Evolutionary conservation across 2,113 vertebrate species (phyloP).

Genomic region (Chionodraco myersi): DNA sequence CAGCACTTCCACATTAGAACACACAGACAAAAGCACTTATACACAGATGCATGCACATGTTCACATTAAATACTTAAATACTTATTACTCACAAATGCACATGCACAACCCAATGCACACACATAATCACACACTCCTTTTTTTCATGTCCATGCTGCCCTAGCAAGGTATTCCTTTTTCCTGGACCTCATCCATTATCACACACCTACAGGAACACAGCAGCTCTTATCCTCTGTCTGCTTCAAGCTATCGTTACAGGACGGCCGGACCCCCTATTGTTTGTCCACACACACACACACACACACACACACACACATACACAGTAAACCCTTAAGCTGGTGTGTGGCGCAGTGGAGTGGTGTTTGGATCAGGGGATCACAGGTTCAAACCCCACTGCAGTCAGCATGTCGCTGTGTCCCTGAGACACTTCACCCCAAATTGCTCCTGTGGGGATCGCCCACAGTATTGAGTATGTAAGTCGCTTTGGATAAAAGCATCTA

Average conservation of each 20-base stretch:
- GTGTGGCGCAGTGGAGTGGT: too few relatives aligned
- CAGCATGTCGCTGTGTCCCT: too few relatives aligned
- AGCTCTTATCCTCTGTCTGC: conserved; percentile 39
- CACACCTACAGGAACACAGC: conserved; percentile 54
- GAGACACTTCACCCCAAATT: too few relatives aligned
- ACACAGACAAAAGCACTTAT: conserved; percentile 43
- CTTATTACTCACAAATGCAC: not conserved
- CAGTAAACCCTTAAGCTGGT: not conserved
- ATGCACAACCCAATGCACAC: not conserved
- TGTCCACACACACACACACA: not conserved
- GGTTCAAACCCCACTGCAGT: too few relatives aligned
- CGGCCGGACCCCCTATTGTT: conserved; percentile 26
- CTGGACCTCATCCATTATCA: conserved; percentile 67
- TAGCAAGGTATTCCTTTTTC: conserved; percentile 23
- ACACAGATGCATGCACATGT: conserved; percentile 18
- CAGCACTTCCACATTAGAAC: conserved; percentile 13
- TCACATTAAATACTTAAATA: not conserved
- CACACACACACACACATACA: too few relatives aligned
- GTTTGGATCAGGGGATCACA: too few relatives aligned
- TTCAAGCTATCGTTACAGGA: conserved; percentile 21
- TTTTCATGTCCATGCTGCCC: conserved; percentile 32
- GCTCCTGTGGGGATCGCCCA: too few relatives aligned
- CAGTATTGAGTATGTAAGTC: too few relatives aligned
- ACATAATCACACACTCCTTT: not conserved
- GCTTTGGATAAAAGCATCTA: too few relatives aligned